Conservation (phyloP, 2,113 vertebrate species). For the Brevimyrus niger region DNA sequence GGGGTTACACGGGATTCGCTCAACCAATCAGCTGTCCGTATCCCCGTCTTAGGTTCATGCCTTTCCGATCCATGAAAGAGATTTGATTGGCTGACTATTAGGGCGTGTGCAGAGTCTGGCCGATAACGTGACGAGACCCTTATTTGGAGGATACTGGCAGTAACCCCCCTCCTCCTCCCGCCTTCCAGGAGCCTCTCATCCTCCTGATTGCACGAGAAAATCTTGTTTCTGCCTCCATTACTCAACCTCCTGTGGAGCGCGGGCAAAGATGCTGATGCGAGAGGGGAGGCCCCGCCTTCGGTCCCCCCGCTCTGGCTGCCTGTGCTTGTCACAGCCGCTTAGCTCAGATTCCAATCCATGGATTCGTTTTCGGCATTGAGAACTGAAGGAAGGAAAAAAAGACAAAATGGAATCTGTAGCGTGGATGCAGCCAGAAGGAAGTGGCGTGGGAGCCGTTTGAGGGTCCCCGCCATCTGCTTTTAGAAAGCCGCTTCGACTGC, state of each 20-base stretch:
- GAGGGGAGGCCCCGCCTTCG: not conserved
- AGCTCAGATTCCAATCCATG: not conserved
- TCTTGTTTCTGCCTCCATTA: not conserved
- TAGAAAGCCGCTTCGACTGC: slow-evolving; percentile 28
- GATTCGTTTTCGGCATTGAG: not conserved
- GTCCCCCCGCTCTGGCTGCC: not conserved
- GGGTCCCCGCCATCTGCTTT: not conserved
- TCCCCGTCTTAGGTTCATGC: slow-evolving; percentile 39
- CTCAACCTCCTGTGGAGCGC: not conserved
- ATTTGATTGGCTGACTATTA: slow-evolving; percentile 65
- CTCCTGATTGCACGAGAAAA: slow-evolving; percentile 32
- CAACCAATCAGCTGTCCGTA: slow-evolving; percentile 60
- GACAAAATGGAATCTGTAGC: not conserved
- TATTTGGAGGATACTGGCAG: slow-evolving; percentile 79
- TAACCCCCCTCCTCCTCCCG: slow-evolving; percentile 59
- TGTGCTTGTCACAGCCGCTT: not conserved
- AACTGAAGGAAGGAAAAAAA: not conserved
- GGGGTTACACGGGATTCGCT: slow-evolving; percentile 46
- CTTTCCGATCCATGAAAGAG: slow-evolving; percentile 35
- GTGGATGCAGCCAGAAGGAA: not conserved
- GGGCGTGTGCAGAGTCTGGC: slow-evolving; percentile 56
- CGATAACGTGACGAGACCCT: slow-evolving; percentile 63
- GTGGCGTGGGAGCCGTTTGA: not conserved
- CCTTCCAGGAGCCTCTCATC: slow-evolving; percentile 58
- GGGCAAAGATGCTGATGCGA: not conserved